phyloP scores from a whole-genome alignment of 2,113 vertebrate genomes.

The Amblyopsis rosae region DNA sequence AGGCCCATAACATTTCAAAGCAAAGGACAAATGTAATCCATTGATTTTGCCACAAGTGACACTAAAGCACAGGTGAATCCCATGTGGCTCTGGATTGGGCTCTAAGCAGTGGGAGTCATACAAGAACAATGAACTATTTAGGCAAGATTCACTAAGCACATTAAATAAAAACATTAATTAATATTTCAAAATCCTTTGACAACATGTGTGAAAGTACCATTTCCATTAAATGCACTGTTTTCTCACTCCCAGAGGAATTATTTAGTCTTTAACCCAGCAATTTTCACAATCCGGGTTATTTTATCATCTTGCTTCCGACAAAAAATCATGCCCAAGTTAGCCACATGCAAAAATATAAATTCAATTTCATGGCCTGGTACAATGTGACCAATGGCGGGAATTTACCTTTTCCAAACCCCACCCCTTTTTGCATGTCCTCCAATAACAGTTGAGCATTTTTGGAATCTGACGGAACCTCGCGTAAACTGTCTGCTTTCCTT shows the following conservation, averaged over 20 bases:
- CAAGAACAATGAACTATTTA: not conserved
- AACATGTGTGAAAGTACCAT: constrained; percentile 49
- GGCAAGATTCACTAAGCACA: constrained; percentile 18
- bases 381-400: too few relatives aligned
- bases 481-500: too few relatives aligned
- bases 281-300: constrained; percentile 73
- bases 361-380: not conserved
- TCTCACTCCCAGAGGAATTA: constrained; percentile 54
- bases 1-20: too few relatives aligned
- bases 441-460: too few relatives aligned
- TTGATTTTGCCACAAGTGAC: too few relatives aligned
- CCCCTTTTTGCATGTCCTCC: too few relatives aligned
- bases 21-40: too few relatives aligned
- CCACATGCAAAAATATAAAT: constrained; percentile 3
- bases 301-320: constrained; percentile 61
- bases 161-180: too few relatives aligned
- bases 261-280: constrained; percentile 71
- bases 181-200: constrained; percentile 8
- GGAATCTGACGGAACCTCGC: too few relatives aligned
- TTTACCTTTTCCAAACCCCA: too few relatives aligned
- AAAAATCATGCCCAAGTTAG: constrained; percentile 46
- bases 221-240: constrained; percentile 14
- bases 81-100: not conserved
- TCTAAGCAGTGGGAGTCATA: not conserved
- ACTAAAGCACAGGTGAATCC: too few relatives aligned